Evolutionary conservation across 2,888 invertebrate species (phyloP).

Genomic region (Coecobrya sp.): DNA sequence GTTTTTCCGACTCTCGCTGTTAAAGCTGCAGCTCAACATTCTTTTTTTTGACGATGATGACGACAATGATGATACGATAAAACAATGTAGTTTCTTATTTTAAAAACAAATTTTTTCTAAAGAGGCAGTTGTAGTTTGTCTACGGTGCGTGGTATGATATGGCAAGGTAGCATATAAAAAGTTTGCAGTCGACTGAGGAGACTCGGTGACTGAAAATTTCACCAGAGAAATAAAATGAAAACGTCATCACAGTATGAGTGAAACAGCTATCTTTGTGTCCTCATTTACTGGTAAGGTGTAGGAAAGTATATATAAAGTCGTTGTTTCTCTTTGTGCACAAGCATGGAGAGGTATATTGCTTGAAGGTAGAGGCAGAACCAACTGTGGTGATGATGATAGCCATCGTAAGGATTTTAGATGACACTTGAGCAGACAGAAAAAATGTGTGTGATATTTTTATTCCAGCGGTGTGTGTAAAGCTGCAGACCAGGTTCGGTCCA

Average conservation of each 20-base stretch:
- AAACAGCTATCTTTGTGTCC: conserved; percentile 24
- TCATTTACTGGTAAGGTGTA: background rate
- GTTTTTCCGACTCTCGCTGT: background rate
- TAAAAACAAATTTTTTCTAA: conserved; percentile 46
- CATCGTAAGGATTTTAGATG: conserved; percentile 73
- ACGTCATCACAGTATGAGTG: conserved; percentile 53
- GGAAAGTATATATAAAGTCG: too few species aligned
- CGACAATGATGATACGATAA: conserved; percentile 43
- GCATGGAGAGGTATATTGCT: too few species aligned
- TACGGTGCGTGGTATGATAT: background rate
- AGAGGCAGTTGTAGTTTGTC: conserved; percentile 23
- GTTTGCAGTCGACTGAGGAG: conserved; percentile 16
- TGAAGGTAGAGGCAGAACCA: conserved; percentile 24
- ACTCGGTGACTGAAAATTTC: conserved; percentile 36
- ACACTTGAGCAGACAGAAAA: conserved; percentile 77
- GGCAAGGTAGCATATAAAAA: background rate
- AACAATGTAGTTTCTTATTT: conserved; percentile 58
- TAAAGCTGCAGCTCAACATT: background rate
- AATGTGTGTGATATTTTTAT: conserved; percentile 67
- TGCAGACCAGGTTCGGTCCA: background rate
- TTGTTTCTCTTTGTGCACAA: too few species aligned
- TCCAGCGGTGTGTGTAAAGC: background rate
- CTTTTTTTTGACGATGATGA: background rate
- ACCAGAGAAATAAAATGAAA: conserved; percentile 52
- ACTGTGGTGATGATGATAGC: conserved; percentile 55